A percentile compares a stretch with the other conserved stretches of the same genome.
These are phyloP conservation scores for Drosophila mercatorum DNA, from an alignment of 2,888 invertebrate genomes.

Conservation along the genomic window DNA sequence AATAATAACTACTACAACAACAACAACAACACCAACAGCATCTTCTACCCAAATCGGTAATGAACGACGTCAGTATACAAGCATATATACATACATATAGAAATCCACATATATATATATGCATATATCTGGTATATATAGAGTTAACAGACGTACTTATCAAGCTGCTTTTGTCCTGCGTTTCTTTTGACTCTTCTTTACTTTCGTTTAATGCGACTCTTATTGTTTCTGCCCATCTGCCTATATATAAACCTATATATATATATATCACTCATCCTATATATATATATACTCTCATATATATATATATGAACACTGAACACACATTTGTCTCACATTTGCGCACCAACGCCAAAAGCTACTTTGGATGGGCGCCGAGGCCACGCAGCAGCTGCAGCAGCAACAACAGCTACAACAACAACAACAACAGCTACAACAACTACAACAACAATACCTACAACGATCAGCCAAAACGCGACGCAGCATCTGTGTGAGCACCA, in stretches of 20 bases:
- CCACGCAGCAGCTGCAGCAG: conserved; percentile 57
- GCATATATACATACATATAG: conserved; percentile 23
- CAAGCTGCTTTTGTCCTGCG: conserved; percentile 36
- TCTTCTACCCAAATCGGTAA: conserved; percentile 74
- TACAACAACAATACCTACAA: conserved; percentile 52
- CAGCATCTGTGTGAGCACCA: conserved; percentile 82
- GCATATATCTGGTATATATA: conserved; percentile 17
- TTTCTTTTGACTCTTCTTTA: conserved; percentile 34
- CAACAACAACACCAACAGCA: conserved; percentile 59
- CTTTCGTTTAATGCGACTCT: conserved; percentile 19
- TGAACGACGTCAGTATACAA: conserved; percentile 44
- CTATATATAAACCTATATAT: conserved; percentile 19
- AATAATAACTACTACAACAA: conserved; percentile 10
- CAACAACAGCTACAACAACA: conserved; percentile 66
- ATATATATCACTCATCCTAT: conserved; percentile 13
- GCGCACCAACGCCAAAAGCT: conserved; percentile 68
- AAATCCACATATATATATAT: conserved; percentile 4
- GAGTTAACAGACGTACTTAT: conserved; percentile 33
- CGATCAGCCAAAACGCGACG: conserved; percentile 69
- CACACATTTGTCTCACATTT: conserved; percentile 47
- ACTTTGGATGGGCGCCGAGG: conserved; percentile 83
- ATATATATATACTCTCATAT: conserved; percentile 2
- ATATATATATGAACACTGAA: conserved; percentile 25
- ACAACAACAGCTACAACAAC: conserved; percentile 55
- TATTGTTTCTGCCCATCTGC: conserved; percentile 18